phyloP scores from a whole-genome alignment of 1,140 invertebrate genomes.

The Cheumatopsyche charites region DNA sequence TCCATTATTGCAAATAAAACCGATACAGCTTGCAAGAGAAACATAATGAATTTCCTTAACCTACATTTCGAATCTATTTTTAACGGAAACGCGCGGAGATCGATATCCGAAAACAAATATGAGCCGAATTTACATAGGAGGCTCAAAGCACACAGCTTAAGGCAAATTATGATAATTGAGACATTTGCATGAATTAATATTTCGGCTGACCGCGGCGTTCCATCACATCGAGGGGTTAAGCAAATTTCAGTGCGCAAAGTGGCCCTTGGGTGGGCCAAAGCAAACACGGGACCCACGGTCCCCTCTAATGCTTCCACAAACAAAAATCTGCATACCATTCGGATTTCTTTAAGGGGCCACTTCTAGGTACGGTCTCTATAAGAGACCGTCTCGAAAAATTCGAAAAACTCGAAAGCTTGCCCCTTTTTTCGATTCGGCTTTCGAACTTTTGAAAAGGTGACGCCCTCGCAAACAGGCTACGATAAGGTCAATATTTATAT shows the following conservation, averaged over 20 bases:
- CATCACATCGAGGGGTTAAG: conserved; percentile 16
- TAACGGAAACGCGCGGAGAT: neutral
- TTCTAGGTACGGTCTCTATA: no score
- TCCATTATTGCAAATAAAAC: conserved; percentile 18
- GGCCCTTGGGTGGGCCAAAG: conserved; percentile 42
- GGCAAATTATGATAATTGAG: conserved; percentile 22
- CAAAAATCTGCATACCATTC: conserved; percentile 62
- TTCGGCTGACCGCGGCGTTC: neutral
- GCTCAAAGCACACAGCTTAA: conserved; percentile 19
- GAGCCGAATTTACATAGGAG: neutral
- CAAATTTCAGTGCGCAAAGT: conserved; percentile 30
- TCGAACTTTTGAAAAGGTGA: neutral
- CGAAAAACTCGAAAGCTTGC: conserved; percentile 28
- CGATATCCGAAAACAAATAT: neutral
- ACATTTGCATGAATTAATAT: conserved; percentile 24
- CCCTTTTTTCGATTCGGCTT: conserved; percentile 3
- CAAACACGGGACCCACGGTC: conserved; percentile 48
- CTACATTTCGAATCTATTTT: no score
- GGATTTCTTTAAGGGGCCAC: conserved; percentile 49
- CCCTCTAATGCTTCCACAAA: conserved; percentile 57
- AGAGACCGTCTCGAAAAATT: no score
- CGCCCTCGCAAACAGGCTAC: neutral
- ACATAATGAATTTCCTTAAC: no score
- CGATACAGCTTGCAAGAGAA: neutral
- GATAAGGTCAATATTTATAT: no score